Evolutionary conservation across 2,797 vertebrate species (phyloP).

Genomic region (Yasuhikotakia modesta): DNA sequence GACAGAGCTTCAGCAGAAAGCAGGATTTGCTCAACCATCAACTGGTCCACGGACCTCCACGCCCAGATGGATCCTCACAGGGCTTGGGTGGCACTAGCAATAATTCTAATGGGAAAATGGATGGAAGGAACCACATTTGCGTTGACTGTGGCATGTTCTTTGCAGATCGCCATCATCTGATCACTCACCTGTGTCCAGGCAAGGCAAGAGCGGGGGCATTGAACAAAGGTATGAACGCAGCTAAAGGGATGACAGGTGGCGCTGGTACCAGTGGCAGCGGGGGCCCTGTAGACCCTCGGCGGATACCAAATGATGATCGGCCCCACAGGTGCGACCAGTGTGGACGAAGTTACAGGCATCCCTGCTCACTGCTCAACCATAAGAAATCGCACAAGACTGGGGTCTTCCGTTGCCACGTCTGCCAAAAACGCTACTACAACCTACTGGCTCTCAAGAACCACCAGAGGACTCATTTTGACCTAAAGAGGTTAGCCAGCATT

Average conservation of each 20-base stretch:
- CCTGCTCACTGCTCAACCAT: conserved; percentile 91
- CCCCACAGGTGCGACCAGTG: conserved; percentile 89
- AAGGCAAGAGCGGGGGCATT: conserved; percentile 70
- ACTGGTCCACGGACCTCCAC: conserved; percentile 74
- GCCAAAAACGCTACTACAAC: conserved; percentile 91
- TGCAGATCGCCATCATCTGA: conserved; percentile 78
- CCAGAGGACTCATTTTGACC: conserved; percentile 89
- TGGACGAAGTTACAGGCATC: conserved; percentile 87
- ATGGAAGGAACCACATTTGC: conserved; percentile 80
- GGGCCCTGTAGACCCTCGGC: conserved; percentile 67
- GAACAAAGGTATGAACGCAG: conserved; percentile 74
- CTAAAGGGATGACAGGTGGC: conserved; percentile 79
- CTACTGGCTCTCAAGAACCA: conserved; percentile 92
- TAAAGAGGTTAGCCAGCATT: conserved; percentile 80
- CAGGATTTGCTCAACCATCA: conserved; percentile 85
- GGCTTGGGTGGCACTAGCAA: conserved; percentile 62
- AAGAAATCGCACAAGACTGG: conserved; percentile 92
- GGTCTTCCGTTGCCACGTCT: conserved; percentile 88
- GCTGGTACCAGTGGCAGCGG: conserved; percentile 67
- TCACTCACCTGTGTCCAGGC: conserved; percentile 78
- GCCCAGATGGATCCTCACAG: conserved; percentile 69
- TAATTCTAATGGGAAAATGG: conserved; percentile 75
- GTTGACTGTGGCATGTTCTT: conserved; percentile 82
- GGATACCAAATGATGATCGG: conserved; percentile 76
- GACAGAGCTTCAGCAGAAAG: conserved; percentile 86